Evolutionary conservation across 2,113 vertebrate genomes (phyloP), one percentile per base, ranked within the genome.

Genomic region (Odocoileus virginianus): DNA sequence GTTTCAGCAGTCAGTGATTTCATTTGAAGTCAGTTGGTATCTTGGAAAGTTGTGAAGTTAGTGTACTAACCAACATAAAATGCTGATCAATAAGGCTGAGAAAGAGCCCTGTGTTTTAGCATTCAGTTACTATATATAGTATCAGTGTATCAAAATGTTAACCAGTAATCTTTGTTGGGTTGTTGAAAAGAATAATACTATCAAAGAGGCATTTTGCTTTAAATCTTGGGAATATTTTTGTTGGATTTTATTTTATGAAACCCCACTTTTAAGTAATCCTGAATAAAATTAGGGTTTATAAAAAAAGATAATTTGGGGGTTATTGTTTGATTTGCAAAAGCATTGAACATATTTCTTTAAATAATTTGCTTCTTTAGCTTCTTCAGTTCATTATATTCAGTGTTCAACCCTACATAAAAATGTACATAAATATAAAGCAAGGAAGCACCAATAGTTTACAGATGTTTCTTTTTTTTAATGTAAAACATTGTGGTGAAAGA

Each of bases 1-100:
- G 36, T 61, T 94, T 96, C 23, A 58, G 64, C 30, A 87, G 52
- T 90, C 5, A 12, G 78, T 94, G 61, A 55, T 57, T 93, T 6
- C 92, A 67, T 58, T 91, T 93, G 67, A 92, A 95, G 33, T 96
- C 21, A 83, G 9, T 90, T 86, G 52, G 30, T 78, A 7, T 79
- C 86, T 57, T 97, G 57, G 50, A 92, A 95, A 67, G 43, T 58
- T 95, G 19, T 84, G 55, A 96, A 83, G 83, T 91, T 54, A 91
- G 55, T 89, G 43, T 90, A 83, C 27, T 92, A 40, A 85, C 17
- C 11, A 54, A 43, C 40, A 50, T 47, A 64, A 92, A 86, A 82
- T 95, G 33, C 33, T 50, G 23, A 11, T 90, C 19, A 95, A 12
- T 95, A 50, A 93, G 78, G 64, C 54, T 95, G 87, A 88, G 50